These are phyloP conservation scores for Pammene fasciana DNA, from an alignment of 2,888 invertebrate species.

Conservation along the genomic window DNA sequence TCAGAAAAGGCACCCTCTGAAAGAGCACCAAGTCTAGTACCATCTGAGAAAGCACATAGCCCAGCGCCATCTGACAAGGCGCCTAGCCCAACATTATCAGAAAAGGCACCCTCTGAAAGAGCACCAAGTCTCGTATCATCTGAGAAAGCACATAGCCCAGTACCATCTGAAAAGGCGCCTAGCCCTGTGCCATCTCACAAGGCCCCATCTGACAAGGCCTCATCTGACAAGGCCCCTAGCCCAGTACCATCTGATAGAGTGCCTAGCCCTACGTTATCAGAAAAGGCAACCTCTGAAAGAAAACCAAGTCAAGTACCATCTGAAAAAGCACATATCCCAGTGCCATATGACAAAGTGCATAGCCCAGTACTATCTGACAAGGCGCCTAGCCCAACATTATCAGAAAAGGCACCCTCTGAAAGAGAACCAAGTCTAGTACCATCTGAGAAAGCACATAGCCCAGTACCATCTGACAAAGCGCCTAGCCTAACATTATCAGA, in stretches of 20 bases:
- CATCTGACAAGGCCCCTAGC: neutral
- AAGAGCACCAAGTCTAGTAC: too few relatives aligned
- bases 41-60: too few relatives aligned
- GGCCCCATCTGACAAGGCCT: slow-evolving; percentile 6
- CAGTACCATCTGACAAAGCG: too few relatives aligned
- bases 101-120: slow-evolving; percentile 17
- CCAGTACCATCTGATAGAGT: slow-evolving; percentile 12
- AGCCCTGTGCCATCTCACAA: slow-evolving; percentile 11
- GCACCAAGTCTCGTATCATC: slow-evolving; percentile 7
- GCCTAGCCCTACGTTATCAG: slow-evolving; percentile 33
- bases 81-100: neutral
- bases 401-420: slow-evolving; percentile 21
- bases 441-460: too few relatives aligned
- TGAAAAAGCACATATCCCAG: slow-evolving; percentile 28
- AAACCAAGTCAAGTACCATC: slow-evolving; percentile 30
- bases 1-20: too few relatives aligned
- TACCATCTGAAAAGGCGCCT: slow-evolving; percentile 5
- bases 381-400: too few relatives aligned
- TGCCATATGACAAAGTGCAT: slow-evolving; percentile 30
- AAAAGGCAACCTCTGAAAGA: slow-evolving; percentile 24
- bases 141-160: slow-evolving; percentile 19
- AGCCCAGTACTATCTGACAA: too few relatives aligned
- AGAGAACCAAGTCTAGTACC: too few relatives aligned
- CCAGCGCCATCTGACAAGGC: too few relatives aligned
- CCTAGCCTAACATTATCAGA: too few relatives aligned